Percentiles rank a stretch among this genome's conserved stretches.
These are phyloP conservation scores for Hyphantria cunea DNA, from an alignment of 1,140 invertebrate species.

Conservation along the genomic window DNA sequence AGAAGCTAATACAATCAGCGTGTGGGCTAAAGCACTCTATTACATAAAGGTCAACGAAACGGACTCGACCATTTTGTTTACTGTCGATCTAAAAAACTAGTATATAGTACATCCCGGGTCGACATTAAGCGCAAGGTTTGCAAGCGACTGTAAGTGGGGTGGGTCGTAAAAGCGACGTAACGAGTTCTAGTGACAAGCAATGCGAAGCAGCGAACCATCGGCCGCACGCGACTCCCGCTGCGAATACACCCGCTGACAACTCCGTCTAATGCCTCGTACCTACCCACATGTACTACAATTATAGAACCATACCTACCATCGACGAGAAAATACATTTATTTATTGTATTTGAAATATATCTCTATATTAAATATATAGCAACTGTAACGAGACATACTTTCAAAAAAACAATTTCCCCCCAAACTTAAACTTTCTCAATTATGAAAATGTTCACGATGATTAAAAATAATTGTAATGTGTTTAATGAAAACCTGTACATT, in stretches of 20 bases:
- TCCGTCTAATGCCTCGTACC: constrained; percentile 22
- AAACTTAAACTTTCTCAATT: too few relatives aligned
- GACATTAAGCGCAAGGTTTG: constrained; percentile 64
- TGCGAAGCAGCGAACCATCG: constrained; percentile 51
- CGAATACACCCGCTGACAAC: constrained; percentile 20
- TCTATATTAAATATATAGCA: too few relatives aligned
- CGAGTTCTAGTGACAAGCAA: constrained; percentile 48
- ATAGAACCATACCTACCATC: neutral
- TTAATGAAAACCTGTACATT: too few relatives aligned
- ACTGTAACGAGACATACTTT: too few relatives aligned
- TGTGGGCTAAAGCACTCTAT: constrained; percentile 39
- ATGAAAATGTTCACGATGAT: too few relatives aligned
- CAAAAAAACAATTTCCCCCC: too few relatives aligned
- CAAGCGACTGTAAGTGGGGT: constrained; percentile 45
- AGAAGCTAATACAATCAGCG: constrained; percentile 51
- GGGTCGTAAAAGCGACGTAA: constrained; percentile 57
- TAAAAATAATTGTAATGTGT: too few relatives aligned
- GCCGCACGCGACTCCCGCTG: constrained; percentile 57
- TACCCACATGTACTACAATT: constrained; percentile 6
- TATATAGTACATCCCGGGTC: constrained; percentile 43
- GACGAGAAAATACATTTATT: neutral
- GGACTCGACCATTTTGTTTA: constrained; percentile 47
- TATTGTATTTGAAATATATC: neutral
- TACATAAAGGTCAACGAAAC: constrained; percentile 29
- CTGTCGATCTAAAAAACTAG: constrained; percentile 58